Evolutionary conservation across 1,140 invertebrate species (phyloP), one percentile per base, ranked within the genome.

Genomic region (Hycleus cichorii): DNA sequence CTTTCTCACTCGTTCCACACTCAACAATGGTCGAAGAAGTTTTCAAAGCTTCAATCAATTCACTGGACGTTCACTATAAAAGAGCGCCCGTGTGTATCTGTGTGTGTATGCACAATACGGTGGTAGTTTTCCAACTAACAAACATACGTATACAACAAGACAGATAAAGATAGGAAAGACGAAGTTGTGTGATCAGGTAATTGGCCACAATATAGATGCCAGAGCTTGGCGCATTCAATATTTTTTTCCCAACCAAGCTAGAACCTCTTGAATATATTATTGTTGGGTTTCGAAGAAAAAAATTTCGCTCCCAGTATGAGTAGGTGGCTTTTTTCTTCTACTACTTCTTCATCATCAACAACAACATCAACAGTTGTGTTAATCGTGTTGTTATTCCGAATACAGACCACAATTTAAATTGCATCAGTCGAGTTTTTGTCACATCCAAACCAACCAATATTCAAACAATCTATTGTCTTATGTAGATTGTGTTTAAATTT

Each of bases 171-270:
- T 39, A 18, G 18, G 18, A 18, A 18, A 18, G 18, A 18, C 18
- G 18, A 18, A 18, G 18, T 18, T 18, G 18, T 39, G 6, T 54
- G 51, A 54, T 54, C 51, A 39, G 26, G 51, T 54, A 54, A 54
- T 54, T 54, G 51, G 51, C 51, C 44, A 54, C 51, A 54, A 54
- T 54, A 54, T 54, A 54, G 51, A 54, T 54, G 51, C 51, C 51
- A 54, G 51, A 43, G 18, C 18, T 27, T 44, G 51, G 51, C 26
- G 44, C 51, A 54, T 54, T 54, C 11, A 54, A 47, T 54, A 18
- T 18, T 18, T 54, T 54, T 39, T 54, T 54, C 44, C 44, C 44
- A 32, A 54, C 51, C 42, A 8, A 32, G 51, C 51, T 54, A 54
- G 51, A 18, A 9, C 12, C 10, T 47, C 10, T 8, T 47, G 45